Evolutionary conservation across 2,888 invertebrate genomes (phyloP).

Genomic region (Sesamia inferens): DNA sequence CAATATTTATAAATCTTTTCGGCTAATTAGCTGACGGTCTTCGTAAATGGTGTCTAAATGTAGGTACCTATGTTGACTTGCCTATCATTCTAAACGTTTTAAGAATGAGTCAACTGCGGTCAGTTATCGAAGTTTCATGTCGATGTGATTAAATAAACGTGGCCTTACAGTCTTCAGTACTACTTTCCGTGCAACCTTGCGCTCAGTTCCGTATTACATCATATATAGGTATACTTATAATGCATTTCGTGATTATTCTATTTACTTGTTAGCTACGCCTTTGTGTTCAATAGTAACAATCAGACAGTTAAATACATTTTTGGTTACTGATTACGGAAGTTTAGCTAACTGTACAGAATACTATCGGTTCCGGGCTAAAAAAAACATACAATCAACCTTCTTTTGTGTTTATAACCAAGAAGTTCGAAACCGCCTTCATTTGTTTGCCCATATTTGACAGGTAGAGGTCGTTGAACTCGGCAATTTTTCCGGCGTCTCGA

Average conservation of each 20-base stretch:
- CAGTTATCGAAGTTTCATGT: constrained; percentile 48
- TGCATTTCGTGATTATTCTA: constrained; percentile 77
- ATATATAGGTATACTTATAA: constrained; percentile 78
- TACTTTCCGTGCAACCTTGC: constrained; percentile 87
- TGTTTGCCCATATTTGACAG: constrained; percentile 27
- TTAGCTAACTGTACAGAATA: constrained; percentile 37
- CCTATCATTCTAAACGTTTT: constrained; percentile 38
- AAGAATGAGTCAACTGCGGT: constrained; percentile 58
- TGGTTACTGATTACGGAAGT: constrained; percentile 55
- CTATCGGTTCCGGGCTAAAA: constrained; percentile 39
- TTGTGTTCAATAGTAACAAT: constrained; percentile 69
- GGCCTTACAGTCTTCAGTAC: constrained; percentile 78
- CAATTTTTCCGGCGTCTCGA: constrained; percentile 28
- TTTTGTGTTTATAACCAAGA: constrained; percentile 14
- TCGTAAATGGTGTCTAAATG: constrained; percentile 27
- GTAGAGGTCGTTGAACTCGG: constrained; percentile 52
- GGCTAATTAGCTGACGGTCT: constrained; percentile 65
- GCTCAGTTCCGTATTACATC: constrained; percentile 86
- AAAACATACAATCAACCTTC: constrained; percentile 42
- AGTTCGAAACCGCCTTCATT: constrained; percentile 7
- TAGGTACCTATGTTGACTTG: constrained; percentile 14
- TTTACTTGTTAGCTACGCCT: constrained; percentile 74
- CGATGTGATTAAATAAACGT: constrained; percentile 69
- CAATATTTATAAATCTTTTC: constrained; percentile 61
- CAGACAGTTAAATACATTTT: constrained; percentile 34